phyloP scores from a whole-genome alignment of 2,888 invertebrate genomes.

The Machimus atricapillus region DNA sequence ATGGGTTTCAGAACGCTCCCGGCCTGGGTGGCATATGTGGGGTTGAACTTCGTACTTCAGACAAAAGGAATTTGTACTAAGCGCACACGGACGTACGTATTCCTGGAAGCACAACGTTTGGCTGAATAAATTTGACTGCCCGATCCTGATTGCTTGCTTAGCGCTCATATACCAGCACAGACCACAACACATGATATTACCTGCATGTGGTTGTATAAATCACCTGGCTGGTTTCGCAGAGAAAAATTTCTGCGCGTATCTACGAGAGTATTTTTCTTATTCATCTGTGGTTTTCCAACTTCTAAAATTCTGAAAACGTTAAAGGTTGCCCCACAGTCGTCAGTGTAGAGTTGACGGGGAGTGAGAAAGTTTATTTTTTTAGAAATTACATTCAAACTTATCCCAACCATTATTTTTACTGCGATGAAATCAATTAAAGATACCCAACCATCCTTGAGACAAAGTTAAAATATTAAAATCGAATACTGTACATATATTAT shows the following conservation, averaged over 20 bases:
- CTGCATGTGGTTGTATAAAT: not conserved
- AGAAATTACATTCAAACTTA: no score
- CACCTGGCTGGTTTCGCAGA: not conserved
- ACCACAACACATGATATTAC: not conserved
- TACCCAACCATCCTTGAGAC: no score
- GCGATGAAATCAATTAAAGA: no score
- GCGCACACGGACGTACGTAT: not conserved
- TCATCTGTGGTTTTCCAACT: not conserved
- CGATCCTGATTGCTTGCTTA: not conserved
- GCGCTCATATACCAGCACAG: not conserved
- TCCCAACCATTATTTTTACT: no score
- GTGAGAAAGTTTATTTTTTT: no score
- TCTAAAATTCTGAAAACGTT: not conserved
- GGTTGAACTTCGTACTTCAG: not conserved
- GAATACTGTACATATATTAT: no score
- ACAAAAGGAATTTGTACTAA: not conserved
- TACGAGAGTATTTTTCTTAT: not conserved
- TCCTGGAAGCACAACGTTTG: not conserved
- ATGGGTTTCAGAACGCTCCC: not conserved
- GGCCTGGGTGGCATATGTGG: not conserved
- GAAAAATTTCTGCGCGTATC: not conserved
- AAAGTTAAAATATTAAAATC: no score
- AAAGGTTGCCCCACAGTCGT: no score
- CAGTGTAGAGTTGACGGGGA: no score
- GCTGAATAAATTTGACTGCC: not conserved